Evolutionary conservation across 1,140 invertebrate species (phyloP), one percentile per base, ranked within the genome.

Genomic region (Magallana ariakensis): DNA sequence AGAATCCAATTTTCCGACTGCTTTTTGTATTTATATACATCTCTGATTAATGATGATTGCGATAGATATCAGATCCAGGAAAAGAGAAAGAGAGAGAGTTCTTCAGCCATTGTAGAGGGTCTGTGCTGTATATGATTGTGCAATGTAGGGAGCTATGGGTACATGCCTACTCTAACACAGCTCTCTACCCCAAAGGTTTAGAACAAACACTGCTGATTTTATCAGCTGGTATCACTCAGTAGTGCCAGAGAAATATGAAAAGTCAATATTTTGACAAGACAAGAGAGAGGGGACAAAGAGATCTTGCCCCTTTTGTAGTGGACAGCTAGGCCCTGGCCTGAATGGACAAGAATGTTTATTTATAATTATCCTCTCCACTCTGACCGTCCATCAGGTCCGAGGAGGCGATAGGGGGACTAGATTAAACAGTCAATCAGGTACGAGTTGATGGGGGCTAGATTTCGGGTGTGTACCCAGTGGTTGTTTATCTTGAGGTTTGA

Each of bases 21-120:
- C 66, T 75, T 75, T 75, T 75, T 75, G 66, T 75, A 75, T 75
- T 75, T 75, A 75, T 75, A 75, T 75, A 75, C 66, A 75, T 26
- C 22, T 13, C 22, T 75, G 22, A 75, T 75, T 75, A 75, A 75
- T 75, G 66, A 75, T 75, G 66, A 75, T 75, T 75, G 66, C 13
- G 66, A 75, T 75, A 75, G 66, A 75, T 33, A 75, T 75, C 66
- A 75, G 66, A 75, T 26, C 66, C 66, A 5, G 22, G 22, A 13
- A 19, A 13, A 11, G 9, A 75, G 19, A 26, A 5, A 46, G 33
- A 46, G 33, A n/a, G n/a, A n/a, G n/a, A n/a, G 33, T 5, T 46
- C 33, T 46, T 46, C 33, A 46, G 33, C 33, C 33, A 46, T 46
- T 2, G 33, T 46, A 46, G 33, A 4, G 3, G 5, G 33, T 46